Percentiles rank a stretch among this genome's conserved stretches.
These are phyloP conservation scores for Actinia tenebrosa DNA, from an alignment of 64 coral and sea anemone genomes.

Conservation along the genomic window DNA sequence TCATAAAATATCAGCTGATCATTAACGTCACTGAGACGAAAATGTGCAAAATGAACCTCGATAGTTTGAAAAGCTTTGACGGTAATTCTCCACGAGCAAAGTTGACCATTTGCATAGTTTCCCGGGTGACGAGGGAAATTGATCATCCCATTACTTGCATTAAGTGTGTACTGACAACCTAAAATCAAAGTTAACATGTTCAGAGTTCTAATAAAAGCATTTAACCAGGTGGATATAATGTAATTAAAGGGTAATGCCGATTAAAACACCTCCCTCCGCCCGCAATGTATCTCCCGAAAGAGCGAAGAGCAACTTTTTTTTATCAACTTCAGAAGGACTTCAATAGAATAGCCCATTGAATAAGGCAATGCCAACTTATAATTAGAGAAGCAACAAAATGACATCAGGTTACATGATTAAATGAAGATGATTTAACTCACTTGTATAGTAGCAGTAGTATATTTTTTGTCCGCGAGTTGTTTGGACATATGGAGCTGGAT, in stretches of 20 bases:
- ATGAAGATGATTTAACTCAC: background rate
- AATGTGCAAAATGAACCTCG: background rate
- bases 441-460: slow-evolving; percentile 32
- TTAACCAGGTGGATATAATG: too few species aligned
- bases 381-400: too few species aligned
- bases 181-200: background rate
- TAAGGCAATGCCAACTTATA: too few species aligned
- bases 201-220: too few species aligned
- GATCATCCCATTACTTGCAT: background rate
- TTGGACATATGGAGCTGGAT: too few species aligned
- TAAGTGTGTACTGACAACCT: slow-evolving; percentile 32
- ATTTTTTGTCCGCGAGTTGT: background rate
- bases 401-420: background rate
- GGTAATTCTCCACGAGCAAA: slow-evolving; percentile 22
- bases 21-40: background rate
- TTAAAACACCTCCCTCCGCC: too few species aligned
- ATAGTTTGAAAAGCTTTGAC: background rate
- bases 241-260: too few species aligned
- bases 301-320: too few species aligned
- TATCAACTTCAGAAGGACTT: too few species aligned
- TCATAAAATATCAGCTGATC: slow-evolving; percentile 7
- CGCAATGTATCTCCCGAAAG: too few species aligned
- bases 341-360: too few species aligned
- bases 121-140: background rate
- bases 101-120: slow-evolving; percentile 14